Evolutionary conservation across 2,113 vertebrate genomes (phyloP), one percentile per base, ranked within the genome.

Genomic region (Boulengerochromis microlepis): DNA sequence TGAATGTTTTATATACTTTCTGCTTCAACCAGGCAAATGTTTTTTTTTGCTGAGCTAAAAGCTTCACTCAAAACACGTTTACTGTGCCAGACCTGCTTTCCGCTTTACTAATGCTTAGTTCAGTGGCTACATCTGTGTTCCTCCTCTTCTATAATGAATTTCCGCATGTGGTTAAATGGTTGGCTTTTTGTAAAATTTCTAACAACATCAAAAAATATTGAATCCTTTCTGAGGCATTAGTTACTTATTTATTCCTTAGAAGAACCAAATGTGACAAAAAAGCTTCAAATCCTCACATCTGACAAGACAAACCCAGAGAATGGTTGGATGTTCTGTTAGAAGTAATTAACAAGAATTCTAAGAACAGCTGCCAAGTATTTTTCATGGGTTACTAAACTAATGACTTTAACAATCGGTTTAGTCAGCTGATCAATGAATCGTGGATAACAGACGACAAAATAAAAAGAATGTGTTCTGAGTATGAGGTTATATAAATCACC

Each of bases 401-500:
- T 78, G 22, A 78, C 24, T 50, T 50, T 78, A 50, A 50, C 1
- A 31, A 31, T 31, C 2, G 2, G 26, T 78, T 78, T 59, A 33
- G 13, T 29, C 33, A 40, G 16, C 54, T 66, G 15, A 15, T 84
- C 47, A 33, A 45, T 33, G 5, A 82, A 47, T 47, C 0, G 5
- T 6, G 38, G 26, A 47, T 15, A 82, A 82, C 2, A n/a, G 40
- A 66, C 33, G 64, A 16, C 35, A 86, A 16, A 84, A 66, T 66
- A 71, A 64, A 76, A 61, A 47, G 31, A 16, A 1, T 0, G 61
- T 52, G 6, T 31, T 12, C 26, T 2, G 61, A 78, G 38, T 7
- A 19, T 15, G 7, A 8, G 31, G 74, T 50, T 13, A 2, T 35
- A 91, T 80, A 82, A 94, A 94, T 96, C 97, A 99, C 98, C 98